These are phyloP conservation scores for Bubalus kerabau DNA, from an alignment of 2,113 vertebrate genomes.

Conservation along the genomic window DNA sequence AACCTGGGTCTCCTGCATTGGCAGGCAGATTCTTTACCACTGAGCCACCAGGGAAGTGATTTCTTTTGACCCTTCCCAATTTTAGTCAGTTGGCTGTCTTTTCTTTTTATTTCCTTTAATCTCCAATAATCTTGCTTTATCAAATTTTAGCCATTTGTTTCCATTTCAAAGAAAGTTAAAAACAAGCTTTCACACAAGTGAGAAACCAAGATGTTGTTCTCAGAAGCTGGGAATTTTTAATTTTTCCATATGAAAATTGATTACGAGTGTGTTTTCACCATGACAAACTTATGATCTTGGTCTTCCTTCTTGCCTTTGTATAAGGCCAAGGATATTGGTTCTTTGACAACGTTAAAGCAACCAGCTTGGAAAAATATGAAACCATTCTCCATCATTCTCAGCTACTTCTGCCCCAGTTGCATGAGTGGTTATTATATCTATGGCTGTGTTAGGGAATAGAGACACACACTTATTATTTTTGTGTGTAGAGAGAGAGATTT, in stretches of 20 bases:
- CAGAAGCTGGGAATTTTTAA: not conserved
- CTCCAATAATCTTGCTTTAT: not conserved
- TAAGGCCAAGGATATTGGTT: not conserved
- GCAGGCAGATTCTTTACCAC: not conserved
- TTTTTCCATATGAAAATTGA: not conserved
- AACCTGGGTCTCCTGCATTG: not conserved
- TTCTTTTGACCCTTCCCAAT: not conserved
- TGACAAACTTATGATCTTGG: not conserved
- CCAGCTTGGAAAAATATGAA: not conserved
- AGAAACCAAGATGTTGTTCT: not conserved
- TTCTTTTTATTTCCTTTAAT: not conserved
- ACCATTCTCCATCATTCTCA: not conserved
- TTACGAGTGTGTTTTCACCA: not conserved
- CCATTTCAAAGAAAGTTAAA: not conserved
- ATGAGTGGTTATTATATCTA: not conserved
- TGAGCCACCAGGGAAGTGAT: not conserved
- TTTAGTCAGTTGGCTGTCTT: not conserved
- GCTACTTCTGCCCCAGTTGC: not conserved
- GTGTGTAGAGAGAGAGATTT: not conserved
- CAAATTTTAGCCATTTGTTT: not conserved
- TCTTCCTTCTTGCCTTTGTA: not conserved
- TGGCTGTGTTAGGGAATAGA: not conserved
- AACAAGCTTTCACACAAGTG: not conserved
- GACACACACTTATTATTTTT: not conserved
- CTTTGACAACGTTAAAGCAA: not conserved